phyloP scores from a whole-genome alignment of 2,888 invertebrate genomes.

The Drosophila kanekoi region DNA sequence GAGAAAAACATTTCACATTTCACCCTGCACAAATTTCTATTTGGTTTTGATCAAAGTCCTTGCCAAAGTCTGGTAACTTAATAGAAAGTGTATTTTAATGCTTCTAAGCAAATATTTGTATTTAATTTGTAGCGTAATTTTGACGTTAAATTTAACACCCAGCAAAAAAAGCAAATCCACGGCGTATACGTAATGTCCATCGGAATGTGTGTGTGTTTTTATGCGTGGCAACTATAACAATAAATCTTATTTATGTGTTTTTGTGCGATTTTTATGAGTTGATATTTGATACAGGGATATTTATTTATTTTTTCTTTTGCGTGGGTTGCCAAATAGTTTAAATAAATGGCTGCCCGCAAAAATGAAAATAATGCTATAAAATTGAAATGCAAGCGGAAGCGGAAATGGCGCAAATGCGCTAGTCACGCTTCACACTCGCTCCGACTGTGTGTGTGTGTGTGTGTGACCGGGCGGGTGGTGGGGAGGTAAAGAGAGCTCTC shows the following conservation, averaged over 20 bases:
- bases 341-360: conserved; percentile 61
- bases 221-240: conserved; percentile 61
- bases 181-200: conserved; percentile 59
- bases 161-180: conserved; percentile 10
- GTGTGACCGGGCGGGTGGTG: background rate
- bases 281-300: conserved; percentile 58
- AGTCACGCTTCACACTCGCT: conserved; percentile 65
- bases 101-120: conserved; percentile 63
- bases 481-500: conserved; percentile 11
- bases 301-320: conserved; percentile 18
- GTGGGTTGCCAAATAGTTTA: conserved; percentile 63
- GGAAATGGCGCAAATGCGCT: conserved; percentile 65
- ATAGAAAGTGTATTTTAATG: conserved; percentile 37
- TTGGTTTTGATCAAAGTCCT: background rate
- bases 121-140: conserved; percentile 63
- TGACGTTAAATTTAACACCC: conserved; percentile 73
- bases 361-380: conserved; percentile 56
- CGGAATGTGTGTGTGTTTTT: conserved; percentile 22
- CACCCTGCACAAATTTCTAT: no score
- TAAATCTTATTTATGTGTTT: conserved; percentile 77
- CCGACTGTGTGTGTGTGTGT: background rate
- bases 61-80: background rate
- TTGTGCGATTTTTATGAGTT: conserved; percentile 78
- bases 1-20: no score
- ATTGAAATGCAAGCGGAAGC: conserved; percentile 60